These are phyloP conservation scores for Muraenolepis orangiensis DNA, from an alignment of 2,797 vertebrate species.

Conservation along the genomic window DNA sequence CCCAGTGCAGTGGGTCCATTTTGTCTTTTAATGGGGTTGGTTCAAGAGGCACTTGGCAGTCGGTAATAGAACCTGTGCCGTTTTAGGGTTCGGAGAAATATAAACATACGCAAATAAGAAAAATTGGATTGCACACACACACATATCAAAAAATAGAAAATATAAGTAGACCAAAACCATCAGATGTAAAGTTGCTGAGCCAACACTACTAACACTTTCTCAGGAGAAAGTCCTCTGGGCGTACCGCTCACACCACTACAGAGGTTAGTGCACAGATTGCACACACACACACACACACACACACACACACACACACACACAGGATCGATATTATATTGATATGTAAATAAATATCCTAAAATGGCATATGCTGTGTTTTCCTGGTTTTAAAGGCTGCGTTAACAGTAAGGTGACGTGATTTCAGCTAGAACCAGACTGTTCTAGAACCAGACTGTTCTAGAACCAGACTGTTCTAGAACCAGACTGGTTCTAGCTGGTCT, in stretches of 20 bases:
- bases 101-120: slow-evolving; percentile 21
- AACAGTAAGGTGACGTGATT: too few relatives aligned
- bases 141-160: slow-evolving; percentile 30
- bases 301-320: too few relatives aligned
- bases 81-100: slow-evolving; percentile 22
- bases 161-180: background rate
- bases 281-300: too few relatives aligned
- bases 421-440: too few relatives aligned
- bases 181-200: background rate
- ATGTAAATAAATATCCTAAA: too few relatives aligned
- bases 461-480: too few relatives aligned
- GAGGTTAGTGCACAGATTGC: too few relatives aligned
- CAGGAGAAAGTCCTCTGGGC: slow-evolving; percentile 3
- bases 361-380: too few relatives aligned
- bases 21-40: slow-evolving; percentile 57
- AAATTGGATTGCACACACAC: slow-evolving; percentile 35
- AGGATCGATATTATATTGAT: too few relatives aligned
- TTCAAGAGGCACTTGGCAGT: slow-evolving; percentile 58
- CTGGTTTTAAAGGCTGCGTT: too few relatives aligned
- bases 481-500: too few relatives aligned
- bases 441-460: too few relatives aligned
- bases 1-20: slow-evolving; percentile 15
- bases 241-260: slow-evolving; percentile 1
- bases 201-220: slow-evolving; percentile 15
- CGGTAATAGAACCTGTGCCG: slow-evolving; percentile 26